These are phyloP conservation scores for Agapetus fuscipes DNA, from an alignment of 2,888 invertebrate species.

Conservation along the genomic window DNA sequence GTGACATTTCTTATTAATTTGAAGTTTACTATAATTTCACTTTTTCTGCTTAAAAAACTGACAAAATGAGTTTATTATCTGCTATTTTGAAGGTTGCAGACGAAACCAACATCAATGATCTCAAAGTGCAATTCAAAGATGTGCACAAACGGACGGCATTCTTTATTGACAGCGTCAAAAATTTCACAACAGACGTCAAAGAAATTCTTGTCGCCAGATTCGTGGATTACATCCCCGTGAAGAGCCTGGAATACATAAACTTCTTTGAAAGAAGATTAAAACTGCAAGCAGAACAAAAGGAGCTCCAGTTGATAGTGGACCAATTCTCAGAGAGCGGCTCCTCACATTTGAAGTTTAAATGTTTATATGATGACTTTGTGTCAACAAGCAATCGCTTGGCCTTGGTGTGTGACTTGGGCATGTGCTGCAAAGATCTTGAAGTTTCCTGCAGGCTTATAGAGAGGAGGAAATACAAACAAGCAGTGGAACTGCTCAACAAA, in stretches of 20 bases:
- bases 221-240: slow-evolving; percentile 11
- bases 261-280: slow-evolving; percentile 10
- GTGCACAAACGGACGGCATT: slow-evolving; percentile 20
- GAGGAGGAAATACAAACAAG: slow-evolving; percentile 11
- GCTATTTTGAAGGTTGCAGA: slow-evolving; percentile 35
- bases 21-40: too few species aligned
- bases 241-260: slow-evolving; percentile 14
- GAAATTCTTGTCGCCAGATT: slow-evolving; percentile 14
- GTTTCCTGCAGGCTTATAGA: slow-evolving; percentile 11
- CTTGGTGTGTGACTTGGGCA: slow-evolving; percentile 9
- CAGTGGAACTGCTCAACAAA: slow-evolving; percentile 10
- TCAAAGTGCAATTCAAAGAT: slow-evolving; percentile 32
- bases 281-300: slow-evolving; percentile 9
- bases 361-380: slow-evolving; percentile 10
- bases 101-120: slow-evolving; percentile 31
- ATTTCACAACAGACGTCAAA: slow-evolving; percentile 13
- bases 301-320: slow-evolving; percentile 8
- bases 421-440: slow-evolving; percentile 10
- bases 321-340: slow-evolving; percentile 6
- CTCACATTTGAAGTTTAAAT: slow-evolving; percentile 6
- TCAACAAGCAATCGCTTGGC: slow-evolving; percentile 8
- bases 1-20: too few species aligned
- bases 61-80: slow-evolving; percentile 35
- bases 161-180: slow-evolving; percentile 14
- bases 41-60: not conserved